These are phyloP conservation scores for Cyrtorhinus lividipennis DNA, from an alignment of 1,140 invertebrate genomes.

Conservation along the genomic window DNA sequence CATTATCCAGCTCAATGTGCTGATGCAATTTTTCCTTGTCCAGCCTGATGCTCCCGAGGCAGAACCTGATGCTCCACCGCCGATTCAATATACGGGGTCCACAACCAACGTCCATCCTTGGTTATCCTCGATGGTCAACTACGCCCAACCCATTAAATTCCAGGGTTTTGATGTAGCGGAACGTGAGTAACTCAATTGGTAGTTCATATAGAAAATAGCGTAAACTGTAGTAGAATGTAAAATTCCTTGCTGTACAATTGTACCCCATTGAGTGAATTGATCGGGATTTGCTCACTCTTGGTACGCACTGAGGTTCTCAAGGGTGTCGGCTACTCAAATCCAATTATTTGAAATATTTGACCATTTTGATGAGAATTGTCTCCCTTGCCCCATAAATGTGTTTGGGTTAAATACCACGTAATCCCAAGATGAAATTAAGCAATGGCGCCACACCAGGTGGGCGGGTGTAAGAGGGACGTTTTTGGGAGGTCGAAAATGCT, in stretches of 20 bases:
- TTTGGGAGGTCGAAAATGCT: too few relatives aligned
- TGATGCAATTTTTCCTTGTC: neutral
- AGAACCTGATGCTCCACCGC: constrained; percentile 50
- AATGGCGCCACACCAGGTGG: too few relatives aligned
- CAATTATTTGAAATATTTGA: too few relatives aligned
- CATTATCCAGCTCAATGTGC: neutral
- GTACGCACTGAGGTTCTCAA: too few relatives aligned
- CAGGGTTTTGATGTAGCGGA: constrained; percentile 94
- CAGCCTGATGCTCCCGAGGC: constrained; percentile 30
- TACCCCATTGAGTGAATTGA: too few relatives aligned
- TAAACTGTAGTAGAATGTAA: neutral
- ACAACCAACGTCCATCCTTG: constrained; percentile 98
- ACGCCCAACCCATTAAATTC: constrained; percentile 98
- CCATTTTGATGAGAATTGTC: too few relatives aligned
- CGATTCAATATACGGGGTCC: constrained; percentile 79
- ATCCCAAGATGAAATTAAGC: too few relatives aligned
- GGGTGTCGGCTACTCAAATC: too few relatives aligned
- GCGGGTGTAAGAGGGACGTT: too few relatives aligned
- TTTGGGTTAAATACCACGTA: too few relatives aligned
- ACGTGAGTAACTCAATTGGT: constrained; percentile 43
- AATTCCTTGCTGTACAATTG: neutral
- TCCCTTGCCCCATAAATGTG: too few relatives aligned
- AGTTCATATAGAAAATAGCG: neutral
- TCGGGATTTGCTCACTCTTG: too few relatives aligned
- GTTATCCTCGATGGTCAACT: constrained; percentile 97